A percentile compares a stretch with the other conserved stretches of the same genome.
Conservation (phyloP, 2,888 invertebrate genomes). For the Mythimna vitellina region DNA sequence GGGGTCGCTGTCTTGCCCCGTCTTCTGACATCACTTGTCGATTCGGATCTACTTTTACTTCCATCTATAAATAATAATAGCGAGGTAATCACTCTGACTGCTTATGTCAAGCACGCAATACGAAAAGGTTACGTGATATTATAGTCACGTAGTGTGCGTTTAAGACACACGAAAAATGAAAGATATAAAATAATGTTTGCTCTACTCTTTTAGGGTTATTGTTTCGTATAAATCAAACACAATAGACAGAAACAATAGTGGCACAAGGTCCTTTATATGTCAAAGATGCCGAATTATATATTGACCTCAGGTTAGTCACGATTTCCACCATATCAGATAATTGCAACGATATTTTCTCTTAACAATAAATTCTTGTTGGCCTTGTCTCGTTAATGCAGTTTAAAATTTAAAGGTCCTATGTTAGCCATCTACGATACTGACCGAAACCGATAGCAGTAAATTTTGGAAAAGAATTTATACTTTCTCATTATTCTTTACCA, state of each 20-base stretch:
- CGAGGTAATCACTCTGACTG: slow-evolving; percentile 18
- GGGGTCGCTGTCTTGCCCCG: slow-evolving; percentile 68
- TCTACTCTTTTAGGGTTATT: slow-evolving; percentile 25
- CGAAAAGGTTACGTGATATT: slow-evolving; percentile 7
- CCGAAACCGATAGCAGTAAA: slow-evolving; percentile 49
- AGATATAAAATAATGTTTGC: slow-evolving; percentile 25
- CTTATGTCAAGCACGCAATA: slow-evolving; percentile 12
- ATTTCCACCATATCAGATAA: slow-evolving; percentile 83
- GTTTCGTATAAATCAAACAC: slow-evolving; percentile 55
- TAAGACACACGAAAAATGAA: slow-evolving; percentile 1
- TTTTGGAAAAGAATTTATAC: slow-evolving; percentile 54
- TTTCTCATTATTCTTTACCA: slow-evolving; percentile 76
- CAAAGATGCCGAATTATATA: slow-evolving; percentile 78
- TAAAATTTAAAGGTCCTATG: slow-evolving; percentile 43
- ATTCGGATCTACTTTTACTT: slow-evolving; percentile 69
- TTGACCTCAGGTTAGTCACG: slow-evolving; percentile 85
- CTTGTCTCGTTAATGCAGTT: slow-evolving; percentile 73
- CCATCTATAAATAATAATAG: slow-evolving; percentile 29
- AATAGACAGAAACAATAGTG: slow-evolving; percentile 71
- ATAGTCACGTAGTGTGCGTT: slow-evolving; percentile 1
- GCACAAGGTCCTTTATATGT: slow-evolving; percentile 83
- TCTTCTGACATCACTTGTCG: slow-evolving; percentile 66
- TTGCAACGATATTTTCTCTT: slow-evolving; percentile 81
- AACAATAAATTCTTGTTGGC: slow-evolving; percentile 79
- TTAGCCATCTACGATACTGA: slow-evolving; percentile 45